Percentiles rank a stretch among this genome's conserved stretches.
These are phyloP conservation scores for Scelioninae gen. 1 DNA, from an alignment of 2,888 invertebrate genomes.

Conservation along the genomic window DNA sequence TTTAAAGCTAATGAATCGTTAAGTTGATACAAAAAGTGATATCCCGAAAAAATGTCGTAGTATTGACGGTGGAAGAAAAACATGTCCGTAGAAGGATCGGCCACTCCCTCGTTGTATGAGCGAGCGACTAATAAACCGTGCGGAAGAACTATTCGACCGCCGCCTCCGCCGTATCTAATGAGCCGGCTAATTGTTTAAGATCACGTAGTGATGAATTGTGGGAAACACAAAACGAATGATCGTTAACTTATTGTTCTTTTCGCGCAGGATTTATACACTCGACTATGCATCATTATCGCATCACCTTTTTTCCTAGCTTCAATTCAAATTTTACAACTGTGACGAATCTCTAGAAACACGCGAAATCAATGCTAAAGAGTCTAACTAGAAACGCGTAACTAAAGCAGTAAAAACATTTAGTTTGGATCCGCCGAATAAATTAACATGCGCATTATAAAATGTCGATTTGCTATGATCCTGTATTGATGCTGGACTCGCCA, in stretches of 20 bases:
- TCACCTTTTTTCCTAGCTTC: constrained; percentile 26
- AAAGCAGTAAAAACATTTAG: constrained; percentile 12
- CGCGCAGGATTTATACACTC: constrained; percentile 50
- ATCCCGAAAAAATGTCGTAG: constrained; percentile 49
- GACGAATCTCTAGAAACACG: constrained; percentile 48
- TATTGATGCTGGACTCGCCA: constrained; percentile 13
- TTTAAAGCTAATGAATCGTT: constrained; percentile 60
- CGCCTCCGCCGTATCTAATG: constrained; percentile 68
- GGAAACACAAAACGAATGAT: constrained; percentile 58
- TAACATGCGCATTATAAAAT: neutral
- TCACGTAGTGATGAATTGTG: constrained; percentile 68
- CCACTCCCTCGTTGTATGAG: constrained; percentile 53
- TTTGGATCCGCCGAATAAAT: neutral
- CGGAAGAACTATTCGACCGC: constrained; percentile 57
- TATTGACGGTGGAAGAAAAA: constrained; percentile 59
- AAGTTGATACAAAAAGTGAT: constrained; percentile 12
- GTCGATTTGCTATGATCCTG: constrained; percentile 7
- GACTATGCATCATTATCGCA: constrained; percentile 59
- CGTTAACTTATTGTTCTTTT: constrained; percentile 63
- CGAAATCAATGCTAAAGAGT: neutral
- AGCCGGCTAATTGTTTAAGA: constrained; percentile 68
- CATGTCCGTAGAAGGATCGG: constrained; percentile 57
- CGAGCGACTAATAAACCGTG: constrained; percentile 56
- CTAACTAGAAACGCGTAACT: constrained; percentile 29
- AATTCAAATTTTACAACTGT: constrained; percentile 44